These are phyloP conservation scores for Trachythela sp. DNA, from an alignment of 64 coral and sea anemone species.

Conservation along the genomic window DNA sequence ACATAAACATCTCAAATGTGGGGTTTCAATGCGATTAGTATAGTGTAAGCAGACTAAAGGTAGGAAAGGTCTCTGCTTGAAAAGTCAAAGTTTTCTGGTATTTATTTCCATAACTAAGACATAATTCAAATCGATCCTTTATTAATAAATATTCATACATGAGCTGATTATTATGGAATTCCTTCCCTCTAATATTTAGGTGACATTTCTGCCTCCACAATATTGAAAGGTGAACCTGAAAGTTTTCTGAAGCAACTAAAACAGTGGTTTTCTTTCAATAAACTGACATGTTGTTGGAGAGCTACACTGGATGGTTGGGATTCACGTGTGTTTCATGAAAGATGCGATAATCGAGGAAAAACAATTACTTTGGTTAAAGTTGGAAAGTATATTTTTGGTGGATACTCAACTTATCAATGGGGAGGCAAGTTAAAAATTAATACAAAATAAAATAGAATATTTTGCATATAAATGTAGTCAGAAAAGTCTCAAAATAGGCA, in stretches of 20 bases:
- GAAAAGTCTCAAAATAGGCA: too few relatives aligned
- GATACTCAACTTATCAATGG: neutral
- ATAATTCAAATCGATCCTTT: too few relatives aligned
- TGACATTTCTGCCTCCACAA: neutral
- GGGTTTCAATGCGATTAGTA: too few relatives aligned
- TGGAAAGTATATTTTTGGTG: neutral
- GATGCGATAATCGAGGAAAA: neutral
- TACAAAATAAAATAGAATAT: neutral
- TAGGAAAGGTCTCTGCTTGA: too few relatives aligned
- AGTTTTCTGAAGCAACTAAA: neutral
- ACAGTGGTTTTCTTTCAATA: neutral
- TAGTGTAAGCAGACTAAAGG: too few relatives aligned
- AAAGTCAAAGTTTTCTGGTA: too few relatives aligned
- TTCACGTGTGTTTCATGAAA: neutral
- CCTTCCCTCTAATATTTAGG: too few relatives aligned
- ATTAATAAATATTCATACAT: too few relatives aligned
- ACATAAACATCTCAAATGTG: too few relatives aligned
- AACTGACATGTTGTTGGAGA: neutral
- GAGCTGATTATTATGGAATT: too few relatives aligned
- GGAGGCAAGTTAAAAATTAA: neutral
- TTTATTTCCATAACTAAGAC: too few relatives aligned
- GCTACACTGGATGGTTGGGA: neutral
- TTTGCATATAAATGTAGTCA: too few relatives aligned
- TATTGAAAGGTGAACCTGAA: neutral
- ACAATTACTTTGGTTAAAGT: slow-evolving; percentile 4